phyloP scores from a whole-genome alignment of 2,113 vertebrate species.

The Neodon shergylaensis region DNA sequence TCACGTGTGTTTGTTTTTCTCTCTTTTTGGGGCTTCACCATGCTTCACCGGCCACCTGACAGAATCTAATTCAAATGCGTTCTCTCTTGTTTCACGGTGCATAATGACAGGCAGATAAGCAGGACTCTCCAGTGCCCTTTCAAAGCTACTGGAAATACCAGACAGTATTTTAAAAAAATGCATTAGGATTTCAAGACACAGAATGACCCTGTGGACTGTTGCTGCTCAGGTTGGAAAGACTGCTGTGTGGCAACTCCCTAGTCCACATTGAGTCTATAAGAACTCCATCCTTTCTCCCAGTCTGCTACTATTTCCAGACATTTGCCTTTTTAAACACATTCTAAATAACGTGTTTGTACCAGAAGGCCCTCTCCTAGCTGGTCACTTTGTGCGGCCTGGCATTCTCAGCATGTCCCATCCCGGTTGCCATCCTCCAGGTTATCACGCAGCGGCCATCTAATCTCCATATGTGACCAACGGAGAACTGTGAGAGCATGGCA shows the following conservation, averaged over 20 bases:
- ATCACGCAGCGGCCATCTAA: neutral
- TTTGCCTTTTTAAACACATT: neutral
- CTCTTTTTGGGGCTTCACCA: neutral
- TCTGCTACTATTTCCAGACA: slow-evolving; percentile 2
- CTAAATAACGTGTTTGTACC: slow-evolving; percentile 44
- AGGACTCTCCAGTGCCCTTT: neutral
- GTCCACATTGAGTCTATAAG: neutral
- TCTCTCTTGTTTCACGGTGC: slow-evolving; percentile 16
- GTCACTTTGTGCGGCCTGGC: slow-evolving; percentile 9
- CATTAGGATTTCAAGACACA: neutral
- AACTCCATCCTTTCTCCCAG: neutral
- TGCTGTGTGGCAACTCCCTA: neutral
- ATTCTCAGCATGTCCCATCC: neutral
- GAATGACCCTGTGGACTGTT: neutral
- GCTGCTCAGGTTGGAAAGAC: neutral
- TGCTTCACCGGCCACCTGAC: slow-evolving; percentile 11
- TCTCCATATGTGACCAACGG: neutral
- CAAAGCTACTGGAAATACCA: neutral
- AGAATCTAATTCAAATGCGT: neutral
- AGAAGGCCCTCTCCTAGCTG: slow-evolving; percentile 36
- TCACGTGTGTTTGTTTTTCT: neutral
- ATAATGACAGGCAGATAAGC: neutral
- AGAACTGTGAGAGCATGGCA: neutral
- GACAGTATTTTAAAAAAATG: neutral
- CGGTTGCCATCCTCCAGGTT: neutral